phyloP scores from a whole-genome alignment of 2,113 vertebrate species.

The Tachuris rubrigastra region DNA sequence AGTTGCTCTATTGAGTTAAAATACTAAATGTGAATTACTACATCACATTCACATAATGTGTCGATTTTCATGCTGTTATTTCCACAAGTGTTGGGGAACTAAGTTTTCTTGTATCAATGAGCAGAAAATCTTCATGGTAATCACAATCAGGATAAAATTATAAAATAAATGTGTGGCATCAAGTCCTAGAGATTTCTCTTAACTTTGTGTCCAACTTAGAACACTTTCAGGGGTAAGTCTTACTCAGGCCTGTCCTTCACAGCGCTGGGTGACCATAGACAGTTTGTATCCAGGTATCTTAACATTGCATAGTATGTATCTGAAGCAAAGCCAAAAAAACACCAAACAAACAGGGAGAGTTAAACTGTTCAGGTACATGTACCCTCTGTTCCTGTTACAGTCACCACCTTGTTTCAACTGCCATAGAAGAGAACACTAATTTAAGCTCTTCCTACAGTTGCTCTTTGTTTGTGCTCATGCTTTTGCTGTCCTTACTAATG shows the following conservation, averaged over 20 bases:
- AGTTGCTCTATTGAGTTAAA: background rate
- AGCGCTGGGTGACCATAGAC: background rate
- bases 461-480: background rate
- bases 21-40: background rate
- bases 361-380: background rate
- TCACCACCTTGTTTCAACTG: background rate
- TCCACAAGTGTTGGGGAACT: background rate
- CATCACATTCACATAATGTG: background rate
- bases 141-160: background rate
- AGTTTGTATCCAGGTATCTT: background rate
- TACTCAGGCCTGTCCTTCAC: background rate
- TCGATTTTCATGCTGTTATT: background rate
- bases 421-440: background rate
- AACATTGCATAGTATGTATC: background rate
- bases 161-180: background rate
- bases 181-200: background rate
- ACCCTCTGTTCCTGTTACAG: background rate
- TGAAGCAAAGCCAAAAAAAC: background rate
- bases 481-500: background rate
- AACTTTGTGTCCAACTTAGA: background rate
- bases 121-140: background rate
- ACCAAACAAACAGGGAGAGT: background rate
- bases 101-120: background rate
- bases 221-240: background rate
- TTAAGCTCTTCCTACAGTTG: background rate